Evolutionary conservation across 2,113 vertebrate genomes (phyloP), one percentile per base, ranked within the genome.

Genomic region (Hippocampus abdominalis): DNA sequence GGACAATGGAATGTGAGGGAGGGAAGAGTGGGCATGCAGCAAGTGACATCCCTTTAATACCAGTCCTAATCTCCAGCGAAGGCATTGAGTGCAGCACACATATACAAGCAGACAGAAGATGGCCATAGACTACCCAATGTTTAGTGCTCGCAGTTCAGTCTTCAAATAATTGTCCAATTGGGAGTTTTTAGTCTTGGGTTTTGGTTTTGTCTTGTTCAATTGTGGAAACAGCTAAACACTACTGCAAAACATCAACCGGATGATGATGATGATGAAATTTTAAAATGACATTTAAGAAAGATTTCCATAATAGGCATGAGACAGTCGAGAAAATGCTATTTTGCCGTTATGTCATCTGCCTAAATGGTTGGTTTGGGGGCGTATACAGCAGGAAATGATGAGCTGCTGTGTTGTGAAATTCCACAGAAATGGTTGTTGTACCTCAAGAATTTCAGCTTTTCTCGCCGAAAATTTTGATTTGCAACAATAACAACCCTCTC

Each of bases 1-100:
- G 69, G 84, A 84, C 71, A 56, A 76, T 77, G 89, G 89, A 91
- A 91, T 90, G 85, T 72, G 83, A 73, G 66, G 72, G 73, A 66
- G 74, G 68, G 65, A 59, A 64, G 68, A 75, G 46, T 67, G 69
- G 61, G 64, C 71, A 79, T 78, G 73, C 70, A 84, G 74, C 70
- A 73, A 68, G 74, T 77, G 84, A 79, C 84, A 79, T 85, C 81
- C 84, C 84, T 81, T 69, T 77, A 89, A 87, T 86, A 85, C 83
- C 78, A 77, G 25, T 66, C 48, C 68, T 90, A 86, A 88, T 90
- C 84, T 83, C 82, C 68, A 78, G 81, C 80, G 69, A 80, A 71
- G 74, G 78, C 72, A 76, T 63, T 49, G 23, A 81, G 69, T 63
- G 74, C 23, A 67, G 78, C 71, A 78, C 71, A 78, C 71, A 62